Conservation (phyloP, 2,888 invertebrate species). For the Lithophane semibrunnea region DNA sequence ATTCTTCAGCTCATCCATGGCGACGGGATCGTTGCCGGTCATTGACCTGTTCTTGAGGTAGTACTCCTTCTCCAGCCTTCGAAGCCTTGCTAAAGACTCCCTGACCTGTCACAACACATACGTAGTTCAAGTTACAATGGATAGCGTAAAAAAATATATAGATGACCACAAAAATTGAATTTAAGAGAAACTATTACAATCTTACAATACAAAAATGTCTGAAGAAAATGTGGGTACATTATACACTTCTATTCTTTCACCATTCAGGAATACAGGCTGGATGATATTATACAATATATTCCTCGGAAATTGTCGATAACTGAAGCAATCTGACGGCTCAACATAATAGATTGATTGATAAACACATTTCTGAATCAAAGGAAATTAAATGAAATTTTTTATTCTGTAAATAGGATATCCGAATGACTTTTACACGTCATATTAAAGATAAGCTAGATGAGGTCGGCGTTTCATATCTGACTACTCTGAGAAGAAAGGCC, state of each 20-base stretch:
- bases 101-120: constrained; percentile 81
- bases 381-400: too few relatives aligned
- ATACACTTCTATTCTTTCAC: neutral
- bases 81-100: constrained; percentile 94
- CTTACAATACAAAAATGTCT: neutral
- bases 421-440: too few relatives aligned
- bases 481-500: too few relatives aligned
- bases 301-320: neutral
- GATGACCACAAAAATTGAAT: neutral
- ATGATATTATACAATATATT: neutral
- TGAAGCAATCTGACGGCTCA: neutral
- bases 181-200: neutral
- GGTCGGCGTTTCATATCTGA: too few relatives aligned
- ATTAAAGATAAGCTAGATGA: too few relatives aligned
- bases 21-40: constrained; percentile 89
- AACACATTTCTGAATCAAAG: neutral
- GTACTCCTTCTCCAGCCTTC: constrained; percentile 96
- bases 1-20: constrained; percentile 92
- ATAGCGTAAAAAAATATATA: neutral
- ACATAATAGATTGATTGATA: neutral
- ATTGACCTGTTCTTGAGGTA: constrained; percentile 96
- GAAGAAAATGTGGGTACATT: neutral
- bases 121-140: neutral
- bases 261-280: neutral
- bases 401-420: too few relatives aligned